phyloP scores from a whole-genome alignment of 2,797 vertebrate species.

The Columba guinea region DNA sequence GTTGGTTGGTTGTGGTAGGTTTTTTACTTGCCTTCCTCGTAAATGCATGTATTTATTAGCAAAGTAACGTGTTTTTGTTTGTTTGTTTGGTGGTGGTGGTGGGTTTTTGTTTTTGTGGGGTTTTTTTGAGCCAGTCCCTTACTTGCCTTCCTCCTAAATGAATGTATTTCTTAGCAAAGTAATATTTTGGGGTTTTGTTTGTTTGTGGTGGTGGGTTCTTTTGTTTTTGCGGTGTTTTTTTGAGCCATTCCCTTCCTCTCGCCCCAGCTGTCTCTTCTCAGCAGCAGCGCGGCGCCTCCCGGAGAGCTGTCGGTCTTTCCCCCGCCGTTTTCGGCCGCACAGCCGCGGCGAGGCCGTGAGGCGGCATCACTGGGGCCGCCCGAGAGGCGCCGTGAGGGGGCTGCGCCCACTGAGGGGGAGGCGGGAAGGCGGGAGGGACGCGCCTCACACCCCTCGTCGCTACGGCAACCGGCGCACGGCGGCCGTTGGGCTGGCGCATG shows the following conservation, averaged over 20 bases:
- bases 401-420: background rate
- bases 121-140: too few relatives aligned
- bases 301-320: too few relatives aligned
- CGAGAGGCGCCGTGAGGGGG: background rate
- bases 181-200: too few relatives aligned
- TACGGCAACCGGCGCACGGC: background rate
- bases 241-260: background rate
- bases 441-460: background rate
- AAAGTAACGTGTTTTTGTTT: background rate
- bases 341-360: rapidly evolving
- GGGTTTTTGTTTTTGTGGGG: too few relatives aligned
- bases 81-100: too few relatives aligned
- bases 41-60: rapidly evolving
- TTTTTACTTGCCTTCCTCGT: background rate
- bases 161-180: background rate
- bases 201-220: too few relatives aligned
- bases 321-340: background rate
- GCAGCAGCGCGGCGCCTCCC: too few relatives aligned
- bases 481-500: background rate
- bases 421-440: background rate
- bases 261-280: rapidly evolving
- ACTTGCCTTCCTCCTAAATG: rapidly evolving
- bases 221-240: too few relatives aligned
- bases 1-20: too few relatives aligned
- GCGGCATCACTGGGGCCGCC: too few relatives aligned